A percentile compares a stretch with the other conserved stretches of the same genome.
Evolutionary conservation across 2,797 vertebrate species (phyloP).

Genomic region (Delichon dasypus): DNA sequence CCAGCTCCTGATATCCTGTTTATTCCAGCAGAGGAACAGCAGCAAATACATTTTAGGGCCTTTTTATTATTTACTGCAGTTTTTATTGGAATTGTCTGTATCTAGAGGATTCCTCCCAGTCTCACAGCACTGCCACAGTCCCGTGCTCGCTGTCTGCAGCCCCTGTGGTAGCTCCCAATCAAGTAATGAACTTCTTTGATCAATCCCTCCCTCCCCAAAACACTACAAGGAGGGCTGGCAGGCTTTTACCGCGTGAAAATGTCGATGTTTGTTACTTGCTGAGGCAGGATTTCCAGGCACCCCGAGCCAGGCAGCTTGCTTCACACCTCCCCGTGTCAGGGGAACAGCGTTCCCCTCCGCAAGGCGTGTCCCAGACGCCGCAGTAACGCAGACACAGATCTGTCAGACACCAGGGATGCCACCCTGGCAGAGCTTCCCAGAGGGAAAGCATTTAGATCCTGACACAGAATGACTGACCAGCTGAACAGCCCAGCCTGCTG

Average conservation of each 20-base stretch:
- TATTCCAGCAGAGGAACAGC: neutral
- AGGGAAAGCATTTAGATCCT: neutral
- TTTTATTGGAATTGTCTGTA: neutral
- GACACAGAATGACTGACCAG: neutral
- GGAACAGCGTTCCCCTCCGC: constrained; percentile 47
- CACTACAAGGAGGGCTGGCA: neutral
- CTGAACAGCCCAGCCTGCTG: neutral
- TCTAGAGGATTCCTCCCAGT: neutral
- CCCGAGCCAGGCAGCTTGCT: constrained; percentile 52
- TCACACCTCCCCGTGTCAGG: constrained; percentile 43
- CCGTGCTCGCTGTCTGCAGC: neutral
- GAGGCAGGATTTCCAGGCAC: constrained; percentile 40
- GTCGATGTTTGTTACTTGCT: constrained; percentile 21
- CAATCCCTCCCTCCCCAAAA: neutral
- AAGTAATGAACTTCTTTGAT: neutral
- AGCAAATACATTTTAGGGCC: neutral
- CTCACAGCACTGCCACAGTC: neutral
- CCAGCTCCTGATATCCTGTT: neutral
- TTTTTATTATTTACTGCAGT: neutral
- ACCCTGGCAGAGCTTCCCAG: neutral
- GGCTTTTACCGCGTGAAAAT: neutral
- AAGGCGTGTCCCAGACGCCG: neutral
- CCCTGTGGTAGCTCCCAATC: neutral
- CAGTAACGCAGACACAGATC: neutral
- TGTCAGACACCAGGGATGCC: neutral